Percentiles rank a stretch among this genome's conserved stretches.
Conservation (phyloP, 2,888 invertebrate genomes). For the Gandaritis pyraliata region DNA sequence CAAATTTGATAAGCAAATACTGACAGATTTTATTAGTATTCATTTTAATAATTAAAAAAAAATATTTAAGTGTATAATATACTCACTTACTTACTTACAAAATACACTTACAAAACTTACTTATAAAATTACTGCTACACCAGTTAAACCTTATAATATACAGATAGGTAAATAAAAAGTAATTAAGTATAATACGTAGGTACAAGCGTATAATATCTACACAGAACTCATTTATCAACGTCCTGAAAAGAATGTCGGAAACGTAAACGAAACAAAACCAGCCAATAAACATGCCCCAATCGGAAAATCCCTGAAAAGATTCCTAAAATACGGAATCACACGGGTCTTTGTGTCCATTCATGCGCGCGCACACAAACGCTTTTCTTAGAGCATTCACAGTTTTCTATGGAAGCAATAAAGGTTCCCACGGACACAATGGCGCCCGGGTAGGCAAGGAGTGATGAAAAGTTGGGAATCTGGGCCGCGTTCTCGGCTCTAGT, state of each 20-base stretch:
- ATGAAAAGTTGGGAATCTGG: conserved; percentile 83
- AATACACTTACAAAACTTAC: no score
- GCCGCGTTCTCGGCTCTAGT: conserved; percentile 75
- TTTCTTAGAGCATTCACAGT: conserved; percentile 81
- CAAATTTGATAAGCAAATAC: no score
- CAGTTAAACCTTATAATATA: no score
- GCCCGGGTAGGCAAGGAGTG: conserved; percentile 71
- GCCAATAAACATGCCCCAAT: conserved; percentile 68
- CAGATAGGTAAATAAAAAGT: no score
- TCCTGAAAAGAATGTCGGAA: conserved; percentile 51
- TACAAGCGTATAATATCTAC: no score
- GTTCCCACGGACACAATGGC: conserved; percentile 82
- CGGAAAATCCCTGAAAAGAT: conserved; percentile 74
- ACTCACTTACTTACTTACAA: no score
- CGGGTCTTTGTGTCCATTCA: conserved; percentile 74
- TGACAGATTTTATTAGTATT: no score
- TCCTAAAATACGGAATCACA: conserved; percentile 57
- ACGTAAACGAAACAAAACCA: conserved; percentile 71
- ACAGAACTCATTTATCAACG: conserved; percentile 71
- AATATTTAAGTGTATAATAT: no score
- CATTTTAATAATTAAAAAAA: no score
- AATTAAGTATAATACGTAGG: no score
- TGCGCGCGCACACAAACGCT: conserved; percentile 75
- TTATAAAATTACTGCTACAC: no score
- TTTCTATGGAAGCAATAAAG: conserved; percentile 84